phyloP scores from a whole-genome alignment of 30 jellyfish, hydroid and myxozoan genomes.

The Clytia hemisphaerica region DNA sequence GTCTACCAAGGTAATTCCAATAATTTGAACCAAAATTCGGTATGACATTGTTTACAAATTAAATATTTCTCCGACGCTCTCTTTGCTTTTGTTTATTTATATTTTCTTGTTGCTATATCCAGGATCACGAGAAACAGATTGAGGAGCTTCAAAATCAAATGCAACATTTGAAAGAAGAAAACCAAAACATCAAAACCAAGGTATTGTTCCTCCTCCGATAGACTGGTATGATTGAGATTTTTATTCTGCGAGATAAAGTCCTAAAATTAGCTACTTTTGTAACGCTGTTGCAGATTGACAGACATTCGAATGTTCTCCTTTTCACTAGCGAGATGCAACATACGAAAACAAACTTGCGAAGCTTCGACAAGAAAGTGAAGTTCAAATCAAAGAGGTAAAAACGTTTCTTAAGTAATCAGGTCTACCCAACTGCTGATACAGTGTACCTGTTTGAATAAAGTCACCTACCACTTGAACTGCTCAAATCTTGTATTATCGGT shows the following conservation, averaged over 20 bases:
- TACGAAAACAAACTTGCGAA: conserved; percentile 64
- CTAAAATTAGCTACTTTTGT: background rate
- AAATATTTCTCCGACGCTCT: no score
- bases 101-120: background rate
- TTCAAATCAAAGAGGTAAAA: conserved; percentile 53
- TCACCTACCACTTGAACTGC: no score
- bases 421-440: no score
- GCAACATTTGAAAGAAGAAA: conserved; percentile 41
- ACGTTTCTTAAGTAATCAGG: no score
- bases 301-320: background rate
- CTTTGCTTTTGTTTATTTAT: no score
- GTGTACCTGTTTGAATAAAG: no score
- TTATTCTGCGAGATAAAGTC: background rate
- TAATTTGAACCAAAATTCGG: no score
- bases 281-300: background rate
- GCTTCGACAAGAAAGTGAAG: conserved; percentile 65
- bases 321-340: conserved; percentile 70
- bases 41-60: no score
- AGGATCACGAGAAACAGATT: conserved; percentile 48
- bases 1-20: conserved; percentile 41
- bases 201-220: conserved; percentile 19
- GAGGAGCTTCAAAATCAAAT: conserved; percentile 48
- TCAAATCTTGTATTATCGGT: no score
- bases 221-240: background rate
- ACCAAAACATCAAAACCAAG: conserved; percentile 47